Evolutionary conservation across 2,113 vertebrate species (phyloP).

Genomic region (Rhinopomastus cyanomelas): DNA sequence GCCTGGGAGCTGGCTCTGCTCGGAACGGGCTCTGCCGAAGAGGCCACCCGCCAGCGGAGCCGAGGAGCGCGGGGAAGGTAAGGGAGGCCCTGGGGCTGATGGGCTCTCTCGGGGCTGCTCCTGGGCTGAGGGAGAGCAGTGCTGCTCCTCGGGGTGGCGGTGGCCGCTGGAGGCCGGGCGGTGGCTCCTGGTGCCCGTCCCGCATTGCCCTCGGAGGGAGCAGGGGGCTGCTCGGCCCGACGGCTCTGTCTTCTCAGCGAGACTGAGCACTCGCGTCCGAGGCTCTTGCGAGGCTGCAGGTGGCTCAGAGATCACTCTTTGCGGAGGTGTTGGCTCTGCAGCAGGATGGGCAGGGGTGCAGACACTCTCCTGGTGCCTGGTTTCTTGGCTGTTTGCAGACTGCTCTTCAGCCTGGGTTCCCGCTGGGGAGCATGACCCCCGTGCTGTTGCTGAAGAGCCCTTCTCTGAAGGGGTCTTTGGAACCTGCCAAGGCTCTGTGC

Average conservation of each 20-base stretch:
- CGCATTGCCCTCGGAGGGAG: not conserved
- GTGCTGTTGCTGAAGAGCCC: not conserved
- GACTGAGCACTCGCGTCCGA: not conserved
- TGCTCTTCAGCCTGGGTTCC: not conserved
- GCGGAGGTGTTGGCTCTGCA: not conserved
- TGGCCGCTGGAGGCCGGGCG: no score
- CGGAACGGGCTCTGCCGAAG: no score
- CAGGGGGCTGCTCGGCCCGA: not conserved
- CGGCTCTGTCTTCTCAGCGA: not conserved
- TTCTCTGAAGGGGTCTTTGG: not conserved
- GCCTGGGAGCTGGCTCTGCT: no score
- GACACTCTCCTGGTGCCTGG: not conserved
- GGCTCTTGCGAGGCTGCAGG: constrained; percentile 5
- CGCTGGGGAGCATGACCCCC: not conserved
- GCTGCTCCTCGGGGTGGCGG: no score
- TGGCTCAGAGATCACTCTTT: constrained; percentile 1
- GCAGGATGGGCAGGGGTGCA: not conserved
- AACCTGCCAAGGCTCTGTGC: not conserved
- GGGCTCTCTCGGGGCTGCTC: no score
- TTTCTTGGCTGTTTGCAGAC: not conserved
- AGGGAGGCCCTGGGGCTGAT: no score
- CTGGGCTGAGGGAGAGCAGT: no score
- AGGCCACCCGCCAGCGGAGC: no score
- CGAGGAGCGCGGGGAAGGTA: no score
- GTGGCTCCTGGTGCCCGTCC: no score